These are phyloP conservation scores for Sinosuthora webbiana DNA, from an alignment of 2,113 vertebrate species.

Conservation along the genomic window DNA sequence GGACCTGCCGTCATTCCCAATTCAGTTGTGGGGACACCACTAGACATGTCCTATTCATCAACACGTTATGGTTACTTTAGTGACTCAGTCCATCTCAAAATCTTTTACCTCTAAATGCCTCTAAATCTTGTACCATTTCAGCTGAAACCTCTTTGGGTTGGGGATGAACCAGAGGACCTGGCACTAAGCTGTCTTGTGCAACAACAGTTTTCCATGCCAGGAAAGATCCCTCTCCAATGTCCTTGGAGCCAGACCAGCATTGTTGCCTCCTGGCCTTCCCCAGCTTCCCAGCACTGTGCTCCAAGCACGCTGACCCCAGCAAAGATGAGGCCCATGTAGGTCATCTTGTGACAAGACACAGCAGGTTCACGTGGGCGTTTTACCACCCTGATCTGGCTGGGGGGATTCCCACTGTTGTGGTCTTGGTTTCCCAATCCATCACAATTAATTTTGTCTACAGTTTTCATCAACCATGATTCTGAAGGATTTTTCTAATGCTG, in stretches of 20 bases:
- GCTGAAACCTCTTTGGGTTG: background rate
- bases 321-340: fast-evolving
- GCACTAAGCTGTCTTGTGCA: background rate
- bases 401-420: background rate
- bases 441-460: background rate
- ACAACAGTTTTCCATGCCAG: fast-evolving
- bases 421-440: background rate
- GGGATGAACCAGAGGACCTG: background rate
- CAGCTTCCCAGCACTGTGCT: background rate
- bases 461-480: background rate
- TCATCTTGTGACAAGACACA: background rate
- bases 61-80: background rate
- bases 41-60: background rate
- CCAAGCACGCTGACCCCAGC: fast-evolving
- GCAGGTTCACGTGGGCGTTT: fast-evolving
- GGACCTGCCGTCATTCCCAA: background rate
- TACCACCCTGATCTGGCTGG: fast-evolving
- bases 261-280: background rate
- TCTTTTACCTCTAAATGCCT: too few species aligned
- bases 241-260: background rate
- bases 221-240: background rate
- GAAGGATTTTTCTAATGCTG: background rate
- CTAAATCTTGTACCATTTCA: background rate
- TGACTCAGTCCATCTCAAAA: background rate
- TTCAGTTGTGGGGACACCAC: background rate